These are phyloP conservation scores for Drosophila atripex DNA, from an alignment of 2,888 invertebrate genomes.

Conservation along the genomic window DNA sequence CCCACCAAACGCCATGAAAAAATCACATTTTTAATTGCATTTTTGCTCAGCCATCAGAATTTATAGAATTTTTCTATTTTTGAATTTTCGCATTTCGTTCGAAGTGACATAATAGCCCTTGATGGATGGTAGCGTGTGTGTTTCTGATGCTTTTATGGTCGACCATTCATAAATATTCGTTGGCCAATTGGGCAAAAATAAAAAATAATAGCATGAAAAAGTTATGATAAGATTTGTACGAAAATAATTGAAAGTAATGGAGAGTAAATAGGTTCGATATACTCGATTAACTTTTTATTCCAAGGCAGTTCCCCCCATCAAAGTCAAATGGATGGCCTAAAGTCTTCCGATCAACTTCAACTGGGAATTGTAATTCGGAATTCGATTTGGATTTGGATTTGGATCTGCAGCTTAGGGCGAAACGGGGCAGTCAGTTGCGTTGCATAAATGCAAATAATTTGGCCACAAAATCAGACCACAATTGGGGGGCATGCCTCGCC, in stretches of 20 bases:
- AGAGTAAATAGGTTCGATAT: too few relatives aligned
- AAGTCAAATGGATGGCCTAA: background rate
- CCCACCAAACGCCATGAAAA: too few relatives aligned
- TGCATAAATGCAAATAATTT: conserved; percentile 35
- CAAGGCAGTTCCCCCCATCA: background rate
- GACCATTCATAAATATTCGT: background rate
- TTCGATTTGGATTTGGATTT: background rate
- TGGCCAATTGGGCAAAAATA: background rate
- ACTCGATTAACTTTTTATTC: too few relatives aligned
- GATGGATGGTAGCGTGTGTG: conserved; percentile 20
- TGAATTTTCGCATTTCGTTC: background rate
- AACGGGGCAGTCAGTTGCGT: background rate
- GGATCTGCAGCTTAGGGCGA: background rate
- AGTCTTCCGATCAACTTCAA: background rate
- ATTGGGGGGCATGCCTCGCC: background rate
- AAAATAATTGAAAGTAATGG: background rate
- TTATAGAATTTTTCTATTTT: background rate
- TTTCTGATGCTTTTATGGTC: conserved; percentile 10
- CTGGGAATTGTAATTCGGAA: background rate
- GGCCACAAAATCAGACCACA: conserved; percentile 44
- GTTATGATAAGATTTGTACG: background rate
- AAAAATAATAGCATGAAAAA: background rate
- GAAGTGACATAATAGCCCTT: conserved; percentile 28
- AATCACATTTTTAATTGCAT: too few relatives aligned
- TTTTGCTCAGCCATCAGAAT: too few relatives aligned